A percentile compares a stretch with the other conserved stretches of the same genome.
These are phyloP conservation scores for Aplodontia rufa DNA, from an alignment of 2,113 vertebrate genomes.

Conservation along the genomic window DNA sequence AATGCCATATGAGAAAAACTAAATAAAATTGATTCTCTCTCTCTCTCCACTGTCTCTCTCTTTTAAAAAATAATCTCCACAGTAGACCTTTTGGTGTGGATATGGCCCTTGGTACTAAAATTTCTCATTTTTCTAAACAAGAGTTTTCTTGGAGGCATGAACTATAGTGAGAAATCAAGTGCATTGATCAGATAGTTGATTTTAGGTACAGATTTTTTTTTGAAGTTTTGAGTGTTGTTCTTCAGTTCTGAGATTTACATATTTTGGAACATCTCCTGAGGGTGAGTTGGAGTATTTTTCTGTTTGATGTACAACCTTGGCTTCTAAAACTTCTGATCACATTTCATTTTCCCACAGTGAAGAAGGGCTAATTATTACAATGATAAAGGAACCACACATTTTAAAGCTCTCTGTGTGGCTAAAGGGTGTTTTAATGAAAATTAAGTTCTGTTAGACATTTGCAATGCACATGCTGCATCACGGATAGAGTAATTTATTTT, in stretches of 20 bases:
- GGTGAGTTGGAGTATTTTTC: conserved; percentile 75
- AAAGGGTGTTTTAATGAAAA: conserved; percentile 87
- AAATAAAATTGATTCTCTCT: too few species aligned
- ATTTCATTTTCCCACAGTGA: conserved; percentile 82
- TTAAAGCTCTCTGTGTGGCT: conserved; percentile 81
- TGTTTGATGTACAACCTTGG: conserved; percentile 85
- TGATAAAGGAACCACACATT: conserved; percentile 81
- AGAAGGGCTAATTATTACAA: conserved; percentile 82
- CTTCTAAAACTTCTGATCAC: conserved; percentile 81
- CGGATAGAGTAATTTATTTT: conserved; percentile 89
- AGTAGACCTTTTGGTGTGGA: not conserved
- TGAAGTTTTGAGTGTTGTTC: conserved; percentile 46
- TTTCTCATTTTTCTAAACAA: conserved; percentile 80
- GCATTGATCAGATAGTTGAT: conserved; percentile 81
- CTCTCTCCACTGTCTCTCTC: too few species aligned
- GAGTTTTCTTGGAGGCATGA: conserved; percentile 77
- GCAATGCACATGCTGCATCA: conserved; percentile 79
- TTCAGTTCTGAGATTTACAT: conserved; percentile 77
- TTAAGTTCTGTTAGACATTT: conserved; percentile 85
- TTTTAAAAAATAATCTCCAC: too few species aligned
- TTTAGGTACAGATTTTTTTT: conserved; percentile 81
- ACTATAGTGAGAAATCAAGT: conserved; percentile 89
- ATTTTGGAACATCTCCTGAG: conserved; percentile 76
- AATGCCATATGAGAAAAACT: too few species aligned
- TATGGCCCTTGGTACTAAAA: conserved; percentile 89